A percentile compares a stretch with the other conserved stretches of the same genome.
phyloP scores from a whole-genome alignment of 2,797 vertebrate genomes.

The Macropus fuliginosus region DNA sequence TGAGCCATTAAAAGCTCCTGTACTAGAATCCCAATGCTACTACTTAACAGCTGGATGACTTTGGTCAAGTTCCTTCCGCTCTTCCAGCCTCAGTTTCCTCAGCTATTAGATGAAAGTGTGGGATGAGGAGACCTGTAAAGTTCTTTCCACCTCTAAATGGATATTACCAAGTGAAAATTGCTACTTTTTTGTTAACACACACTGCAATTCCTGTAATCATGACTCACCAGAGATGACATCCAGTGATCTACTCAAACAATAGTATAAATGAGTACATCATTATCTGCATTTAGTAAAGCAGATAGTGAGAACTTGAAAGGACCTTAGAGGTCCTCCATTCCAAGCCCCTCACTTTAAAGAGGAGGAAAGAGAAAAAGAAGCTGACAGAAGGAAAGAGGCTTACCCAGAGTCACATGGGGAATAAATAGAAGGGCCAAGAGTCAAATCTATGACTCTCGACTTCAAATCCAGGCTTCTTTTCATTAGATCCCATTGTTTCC shows the following conservation, averaged over 20 bases:
- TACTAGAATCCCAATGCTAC: neutral
- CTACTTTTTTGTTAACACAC: conserved; percentile 5
- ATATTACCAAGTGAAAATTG: neutral
- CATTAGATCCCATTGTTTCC: neutral
- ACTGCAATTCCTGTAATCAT: conserved; percentile 26
- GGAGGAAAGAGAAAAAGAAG: neutral
- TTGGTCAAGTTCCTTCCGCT: neutral
- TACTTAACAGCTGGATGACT: neutral
- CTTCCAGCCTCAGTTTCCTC: neutral
- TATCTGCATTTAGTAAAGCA: conserved; percentile 47
- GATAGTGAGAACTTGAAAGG: neutral
- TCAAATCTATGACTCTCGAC: neutral
- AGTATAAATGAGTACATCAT: conserved; percentile 62
- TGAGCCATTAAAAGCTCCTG: neutral
- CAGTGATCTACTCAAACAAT: conserved; percentile 67
- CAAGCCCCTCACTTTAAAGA: neutral
- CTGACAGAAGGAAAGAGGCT: neutral
- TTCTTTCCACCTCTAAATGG: neutral
- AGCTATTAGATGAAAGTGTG: neutral
- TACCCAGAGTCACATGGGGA: neutral
- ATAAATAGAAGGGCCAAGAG: neutral
- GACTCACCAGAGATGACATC: conserved; percentile 47
- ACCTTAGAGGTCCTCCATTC: neutral
- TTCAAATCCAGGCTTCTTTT: neutral
- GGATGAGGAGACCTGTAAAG: neutral